Evolutionary conservation across 2,888 invertebrate genomes (phyloP).

Genomic region (Leptopilina syphax): DNA sequence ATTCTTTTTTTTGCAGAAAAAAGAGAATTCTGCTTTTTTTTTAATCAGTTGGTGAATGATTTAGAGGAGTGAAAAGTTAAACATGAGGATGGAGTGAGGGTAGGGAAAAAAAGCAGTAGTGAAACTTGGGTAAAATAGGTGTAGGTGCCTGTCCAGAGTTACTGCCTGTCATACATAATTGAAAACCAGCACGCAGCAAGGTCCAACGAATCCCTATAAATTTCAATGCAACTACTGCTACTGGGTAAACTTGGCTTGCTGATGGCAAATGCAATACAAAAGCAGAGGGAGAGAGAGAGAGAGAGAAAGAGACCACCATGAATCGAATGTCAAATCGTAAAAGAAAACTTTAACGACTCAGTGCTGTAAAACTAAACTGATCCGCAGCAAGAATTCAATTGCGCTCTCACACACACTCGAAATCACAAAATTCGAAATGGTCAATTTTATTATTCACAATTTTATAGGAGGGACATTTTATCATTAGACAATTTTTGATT

Average conservation of each 20-base stretch:
- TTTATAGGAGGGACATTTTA: no score
- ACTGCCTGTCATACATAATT: slow-evolving; percentile 62
- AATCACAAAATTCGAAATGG: no score
- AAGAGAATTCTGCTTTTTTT: neutral
- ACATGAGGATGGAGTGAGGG: neutral
- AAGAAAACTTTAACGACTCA: slow-evolving; percentile 32
- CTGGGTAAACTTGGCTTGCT: slow-evolving; percentile 51
- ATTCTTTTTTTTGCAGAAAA: no score
- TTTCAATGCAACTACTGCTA: slow-evolving; percentile 53
- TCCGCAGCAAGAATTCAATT: no score
- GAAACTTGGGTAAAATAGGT: slow-evolving; percentile 47
- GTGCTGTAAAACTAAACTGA: neutral
- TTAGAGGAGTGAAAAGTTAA: neutral
- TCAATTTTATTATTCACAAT: no score
- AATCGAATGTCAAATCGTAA: slow-evolving; percentile 24
- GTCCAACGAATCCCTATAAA: slow-evolving; percentile 58
- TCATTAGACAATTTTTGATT: no score
- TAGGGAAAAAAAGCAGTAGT: slow-evolving; percentile 17
- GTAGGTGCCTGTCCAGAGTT: slow-evolving; percentile 54
- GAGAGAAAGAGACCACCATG: slow-evolving; percentile 43
- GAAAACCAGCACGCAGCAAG: slow-evolving; percentile 60
- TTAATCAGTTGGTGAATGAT: neutral
- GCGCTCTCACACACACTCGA: no score
- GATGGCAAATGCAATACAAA: slow-evolving; percentile 44
- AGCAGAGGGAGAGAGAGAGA: neutral